Evolutionary conservation across 2,113 vertebrate genomes (phyloP).

Genomic region (Poecile atricapillus): DNA sequence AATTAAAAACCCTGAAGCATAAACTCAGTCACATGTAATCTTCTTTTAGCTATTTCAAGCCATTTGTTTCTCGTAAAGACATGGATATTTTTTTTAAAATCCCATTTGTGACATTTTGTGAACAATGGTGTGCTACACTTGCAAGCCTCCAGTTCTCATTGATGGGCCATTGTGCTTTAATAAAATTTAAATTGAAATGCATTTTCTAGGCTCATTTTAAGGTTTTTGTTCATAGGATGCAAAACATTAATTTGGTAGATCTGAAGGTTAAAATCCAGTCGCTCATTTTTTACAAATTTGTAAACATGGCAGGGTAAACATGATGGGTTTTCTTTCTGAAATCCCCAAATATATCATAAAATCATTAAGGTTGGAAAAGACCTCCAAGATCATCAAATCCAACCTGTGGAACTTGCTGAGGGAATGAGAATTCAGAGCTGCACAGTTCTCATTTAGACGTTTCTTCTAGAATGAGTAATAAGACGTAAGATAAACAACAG

Average conservation of each 20-base stretch:
- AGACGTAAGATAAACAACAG: neutral
- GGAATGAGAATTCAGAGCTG: neutral
- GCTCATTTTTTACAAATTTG: neutral
- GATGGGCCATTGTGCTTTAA: neutral
- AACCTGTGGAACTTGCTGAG: neutral
- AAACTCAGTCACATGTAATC: conserved; percentile 13
- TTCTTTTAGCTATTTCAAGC: neutral
- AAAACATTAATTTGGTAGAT: neutral
- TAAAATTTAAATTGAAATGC: neutral
- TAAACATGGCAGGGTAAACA: neutral
- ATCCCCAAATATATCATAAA: neutral
- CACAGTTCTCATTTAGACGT: neutral
- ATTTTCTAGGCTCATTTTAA: neutral
- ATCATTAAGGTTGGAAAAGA: neutral
- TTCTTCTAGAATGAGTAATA: neutral
- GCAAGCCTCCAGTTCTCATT: neutral
- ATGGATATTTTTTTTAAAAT: neutral
- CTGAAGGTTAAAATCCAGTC: neutral
- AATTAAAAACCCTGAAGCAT: conserved; percentile 43
- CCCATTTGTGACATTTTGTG: neutral
- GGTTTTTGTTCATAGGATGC: neutral
- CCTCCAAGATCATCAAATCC: neutral
- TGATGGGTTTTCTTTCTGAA: neutral
- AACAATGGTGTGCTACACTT: neutral
- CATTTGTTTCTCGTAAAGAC: neutral